Evolutionary conservation across 2,797 vertebrate species (phyloP).

Genomic region (Cuculus canorus): DNA sequence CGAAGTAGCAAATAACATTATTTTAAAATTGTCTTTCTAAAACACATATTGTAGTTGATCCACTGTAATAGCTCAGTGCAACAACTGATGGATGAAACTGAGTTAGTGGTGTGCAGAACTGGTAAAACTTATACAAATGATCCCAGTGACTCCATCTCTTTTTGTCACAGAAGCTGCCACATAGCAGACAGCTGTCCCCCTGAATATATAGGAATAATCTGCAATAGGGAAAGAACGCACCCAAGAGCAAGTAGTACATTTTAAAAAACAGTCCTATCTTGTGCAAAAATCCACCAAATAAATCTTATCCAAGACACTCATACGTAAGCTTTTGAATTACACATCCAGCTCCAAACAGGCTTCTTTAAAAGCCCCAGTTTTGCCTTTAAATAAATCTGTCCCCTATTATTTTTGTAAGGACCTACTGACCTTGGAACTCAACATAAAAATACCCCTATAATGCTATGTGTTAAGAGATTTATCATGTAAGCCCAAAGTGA

Average conservation of each 20-base stretch:
- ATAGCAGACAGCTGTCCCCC: not conserved
- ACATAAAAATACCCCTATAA: not conserved
- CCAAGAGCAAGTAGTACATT: not conserved
- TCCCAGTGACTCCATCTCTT: not conserved
- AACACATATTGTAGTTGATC: not conserved
- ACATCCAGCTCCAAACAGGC: not conserved
- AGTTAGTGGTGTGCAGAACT: not conserved
- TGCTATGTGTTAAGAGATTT: conserved; percentile 27
- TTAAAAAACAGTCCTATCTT: not conserved
- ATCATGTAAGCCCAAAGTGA: not conserved
- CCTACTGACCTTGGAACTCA: not conserved
- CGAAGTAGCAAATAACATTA: not conserved
- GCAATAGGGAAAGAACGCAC: not conserved
- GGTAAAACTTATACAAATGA: not conserved
- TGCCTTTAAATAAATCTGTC: not conserved
- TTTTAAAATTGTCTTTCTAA: not conserved
- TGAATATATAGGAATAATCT: not conserved
- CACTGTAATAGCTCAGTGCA: not conserved
- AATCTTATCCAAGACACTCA: not conserved
- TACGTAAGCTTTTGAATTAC: not conserved
- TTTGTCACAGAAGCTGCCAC: not conserved
- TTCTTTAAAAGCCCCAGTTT: not conserved
- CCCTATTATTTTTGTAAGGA: not conserved
- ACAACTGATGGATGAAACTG: not conserved
- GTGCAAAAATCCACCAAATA: not conserved